Base-by-base conservation (phyloP, 2,888 invertebrate genomes). In the Dasysyrphus albostriatus region DNA sequence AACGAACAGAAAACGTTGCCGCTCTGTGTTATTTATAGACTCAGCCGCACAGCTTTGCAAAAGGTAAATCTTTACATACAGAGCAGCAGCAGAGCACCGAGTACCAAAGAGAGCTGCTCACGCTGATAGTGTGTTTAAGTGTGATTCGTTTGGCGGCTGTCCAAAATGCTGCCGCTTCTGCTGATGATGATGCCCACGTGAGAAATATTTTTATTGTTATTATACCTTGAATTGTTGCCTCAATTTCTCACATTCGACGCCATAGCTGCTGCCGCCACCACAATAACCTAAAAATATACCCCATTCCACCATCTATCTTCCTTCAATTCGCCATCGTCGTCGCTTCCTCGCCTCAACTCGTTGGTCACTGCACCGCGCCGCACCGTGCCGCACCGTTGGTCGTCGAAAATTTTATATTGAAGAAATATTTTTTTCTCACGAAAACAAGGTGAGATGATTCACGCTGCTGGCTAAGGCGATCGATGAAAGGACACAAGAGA, bases 141-240 rank as follows among this genome's bases (percentile, higher is more conserved):
- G 87, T 80, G 83, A 83, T 83, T 88, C 74, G 83, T 69, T 83
- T 88, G 88, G 88, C 88, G 88, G 88, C 61, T 39, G 59, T 65
- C 88, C 88, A 88, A 88, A 88, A 88, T 56, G 76, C 76, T 56
- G 51, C 39, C 69, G 39, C 69, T 69, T 16, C 54, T 58, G 56
- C 29, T 54, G 54, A 67, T 49, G 67, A 67, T 54, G 73, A 88
- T 88, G 80, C 88, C 88, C 88, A 88, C 88, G 88, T 88, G 83
- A 88, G 83, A 88, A 88, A 88, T 88, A 88, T 88, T 88, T 88
- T 88, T 83, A 88, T 88, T 83, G 83, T 88, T 83, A 88, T 83
- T 79, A 83, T 88, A 83, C 88, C 87, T 87, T 87, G 87, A 87
- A 87, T 87, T 87, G 87, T 83, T 87, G 83, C 87, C 87, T 79